Evolutionary conservation across 2,888 invertebrate species (phyloP).

Genomic region (Erannis defoliaria): DNA sequence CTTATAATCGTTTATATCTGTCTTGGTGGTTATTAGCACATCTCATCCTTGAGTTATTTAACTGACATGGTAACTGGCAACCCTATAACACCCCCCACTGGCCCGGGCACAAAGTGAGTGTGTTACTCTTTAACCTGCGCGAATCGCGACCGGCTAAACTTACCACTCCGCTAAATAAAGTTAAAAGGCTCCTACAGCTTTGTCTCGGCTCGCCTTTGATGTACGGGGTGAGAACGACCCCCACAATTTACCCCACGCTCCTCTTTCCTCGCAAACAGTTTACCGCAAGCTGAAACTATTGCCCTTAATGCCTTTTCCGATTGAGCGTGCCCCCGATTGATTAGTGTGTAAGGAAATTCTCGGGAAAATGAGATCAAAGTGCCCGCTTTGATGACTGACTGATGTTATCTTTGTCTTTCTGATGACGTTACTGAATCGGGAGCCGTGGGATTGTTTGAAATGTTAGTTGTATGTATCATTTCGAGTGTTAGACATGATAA

Average conservation of each 20-base stretch:
- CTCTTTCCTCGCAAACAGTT: slow-evolving; percentile 74
- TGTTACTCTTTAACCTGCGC: slow-evolving; percentile 87
- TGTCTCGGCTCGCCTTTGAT: slow-evolving; percentile 86
- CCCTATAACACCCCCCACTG: slow-evolving; percentile 60
- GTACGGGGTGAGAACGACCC: slow-evolving; percentile 69
- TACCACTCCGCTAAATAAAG: slow-evolving; percentile 87
- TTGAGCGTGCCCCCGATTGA: slow-evolving; percentile 77
- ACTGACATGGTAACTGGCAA: slow-evolving; percentile 48
- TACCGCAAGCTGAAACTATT: slow-evolving; percentile 84
- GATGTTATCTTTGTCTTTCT: slow-evolving; percentile 46
- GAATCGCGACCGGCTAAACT: slow-evolving; percentile 86
- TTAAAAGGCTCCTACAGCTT: slow-evolving; percentile 86
- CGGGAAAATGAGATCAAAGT: slow-evolving; percentile 78
- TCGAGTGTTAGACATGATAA: too few relatives aligned
- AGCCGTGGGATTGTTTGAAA: slow-evolving; percentile 15
- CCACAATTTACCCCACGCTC: slow-evolving; percentile 47
- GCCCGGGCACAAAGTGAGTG: slow-evolving; percentile 81
- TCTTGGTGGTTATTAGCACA: background rate
- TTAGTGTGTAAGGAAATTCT: slow-evolving; percentile 80
- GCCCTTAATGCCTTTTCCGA: slow-evolving; percentile 83
- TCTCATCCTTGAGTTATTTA: background rate
- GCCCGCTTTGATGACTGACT: slow-evolving; percentile 50
- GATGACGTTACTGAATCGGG: slow-evolving; percentile 22
- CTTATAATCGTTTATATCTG: background rate
- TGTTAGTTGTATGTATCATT: background rate